Evolutionary conservation across 53 echinoderm and acorn worm genomes (phyloP), one percentile per base, ranked within the genome.

Genomic region (Crossaster papposus): DNA sequence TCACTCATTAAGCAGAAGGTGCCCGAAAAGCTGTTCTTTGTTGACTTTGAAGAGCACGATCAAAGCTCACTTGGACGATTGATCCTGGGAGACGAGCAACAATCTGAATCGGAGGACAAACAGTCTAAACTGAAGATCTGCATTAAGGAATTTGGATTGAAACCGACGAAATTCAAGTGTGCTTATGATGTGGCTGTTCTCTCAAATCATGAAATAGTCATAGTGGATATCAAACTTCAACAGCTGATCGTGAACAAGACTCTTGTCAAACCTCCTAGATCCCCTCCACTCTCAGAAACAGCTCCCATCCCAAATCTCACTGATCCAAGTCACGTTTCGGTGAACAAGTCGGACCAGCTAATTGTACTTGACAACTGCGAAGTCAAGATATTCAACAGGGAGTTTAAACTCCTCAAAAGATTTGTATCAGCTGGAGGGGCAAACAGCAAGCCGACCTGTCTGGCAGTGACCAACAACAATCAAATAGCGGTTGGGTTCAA

Each of bases 31-130:
- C 35, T 20, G 33, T 35, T 17, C 30, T 35, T 72, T 72, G 17
- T 85, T 20, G 72, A 85, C 52, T 85, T 85, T 72, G 4, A 54
- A 34, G 85, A 85, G 53, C 71, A 52, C 24, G 54, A 71, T n/a
- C n/a, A n/a, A 44, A 37, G 75, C 11, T 31, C n/a, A 12, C 36
- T 74, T 17, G 35, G 75, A 2, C 62, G 3, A 62, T 24, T 63
- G 63, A 30, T 64, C 14, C 1, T 81, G n/a, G 79, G 31, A 79
- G 79, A 51, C 13, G 79, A 79, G 52, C 54, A 52, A 14, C 30
- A 26, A 51, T 30, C 81, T 81, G 32, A 10, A 81, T 20, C 36
- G 2, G 53, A 53, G 52, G 26, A 51, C 32, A 29, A 74, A 34
- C 17, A 32, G 14, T 74, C 36, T 36, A 33, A 74, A 14, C 36